Base-by-base conservation (phyloP, 2,797 vertebrate genomes). In the Coendou prehensilis region DNA sequence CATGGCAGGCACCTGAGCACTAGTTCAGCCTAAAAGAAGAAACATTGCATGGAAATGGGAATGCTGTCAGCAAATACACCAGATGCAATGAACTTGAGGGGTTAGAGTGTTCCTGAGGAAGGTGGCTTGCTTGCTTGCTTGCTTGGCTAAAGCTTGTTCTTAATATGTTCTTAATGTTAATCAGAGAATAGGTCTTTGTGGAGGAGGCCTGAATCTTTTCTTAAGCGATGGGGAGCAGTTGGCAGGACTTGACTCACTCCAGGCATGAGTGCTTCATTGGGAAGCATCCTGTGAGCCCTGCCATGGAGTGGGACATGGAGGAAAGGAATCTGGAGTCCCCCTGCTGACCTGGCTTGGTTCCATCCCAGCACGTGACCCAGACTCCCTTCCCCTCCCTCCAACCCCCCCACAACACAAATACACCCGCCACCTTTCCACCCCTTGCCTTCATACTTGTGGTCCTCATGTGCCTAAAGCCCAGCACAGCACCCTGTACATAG, bases 1-100 rank as follows among this genome's bases (percentile, higher is more conserved):
- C 69, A 6, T 2, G 0, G 11, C 4, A 0, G 64, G 52, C 13
- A 0, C 54, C 6, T 0, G 22, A 50, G 2, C 6, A 0, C 22
- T 1, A 5, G 87, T 33, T 59, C 5, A 28, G 10, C 26, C 69
- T 22, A 41, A 28, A 13, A 18, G 10, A 52, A 18, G 45, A 76
- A 45, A 26, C n/a, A 11, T 1, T 0, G 14, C 30, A 1, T 2
- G 2, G 69, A 82, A 7, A n/a, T 3, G 18, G 81, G 47, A 37
- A 5, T 30, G n/a, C 7, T 2, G 1, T 59, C 11, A 13, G 10
- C 37, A 5, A 47, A 26, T 1, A 45, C 1, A 0, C 80, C 17
- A 0, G 59, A 18, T 13, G 73, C 0, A 0, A 59, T 3, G 56
- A 64, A 47, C n/a, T 3, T 4, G n/a, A 57, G 61, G 56, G 13